Conservation (phyloP, 2,888 invertebrate species). For the Clistopyga incitator region DNA sequence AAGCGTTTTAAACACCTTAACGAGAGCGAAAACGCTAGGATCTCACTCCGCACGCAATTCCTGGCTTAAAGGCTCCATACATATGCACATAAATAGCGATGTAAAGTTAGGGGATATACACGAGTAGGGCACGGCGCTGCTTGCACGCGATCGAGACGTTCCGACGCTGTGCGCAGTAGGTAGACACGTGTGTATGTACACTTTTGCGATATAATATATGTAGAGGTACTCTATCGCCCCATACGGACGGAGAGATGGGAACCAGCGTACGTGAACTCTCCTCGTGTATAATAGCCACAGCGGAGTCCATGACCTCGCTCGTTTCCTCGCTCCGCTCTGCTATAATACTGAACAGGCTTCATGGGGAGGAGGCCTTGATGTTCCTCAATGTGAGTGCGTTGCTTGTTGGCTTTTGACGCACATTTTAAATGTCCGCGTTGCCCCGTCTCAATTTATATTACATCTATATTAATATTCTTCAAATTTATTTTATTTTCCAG, state of each 20-base stretch:
- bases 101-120: constrained; percentile 19
- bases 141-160: constrained; percentile 53
- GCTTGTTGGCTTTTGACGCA: constrained; percentile 7
- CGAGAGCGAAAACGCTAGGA: constrained; percentile 11
- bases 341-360: constrained; percentile 41
- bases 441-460: constrained; percentile 3
- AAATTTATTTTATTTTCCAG: background rate
- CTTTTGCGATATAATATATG: constrained; percentile 25
- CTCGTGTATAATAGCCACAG: constrained; percentile 52
- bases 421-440: constrained; percentile 8
- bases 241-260: constrained; percentile 36
- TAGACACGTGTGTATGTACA: constrained; percentile 5
- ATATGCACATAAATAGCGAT: constrained; percentile 9
- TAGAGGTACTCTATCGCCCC: constrained; percentile 16
- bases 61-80: constrained; percentile 4
- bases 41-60: background rate
- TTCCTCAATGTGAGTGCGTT: constrained; percentile 15
- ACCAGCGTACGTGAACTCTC: constrained; percentile 55
- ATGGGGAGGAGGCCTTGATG: constrained; percentile 24
- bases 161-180: constrained; percentile 16
- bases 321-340: constrained; percentile 70
- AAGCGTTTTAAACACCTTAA: background rate
- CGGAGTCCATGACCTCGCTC: constrained; percentile 77
- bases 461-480: constrained; percentile 6
- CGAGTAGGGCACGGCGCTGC: constrained; percentile 15